Evolutionary conservation across 2,797 vertebrate genomes (phyloP).

Genomic region (Eupleurogrammus muticus): DNA sequence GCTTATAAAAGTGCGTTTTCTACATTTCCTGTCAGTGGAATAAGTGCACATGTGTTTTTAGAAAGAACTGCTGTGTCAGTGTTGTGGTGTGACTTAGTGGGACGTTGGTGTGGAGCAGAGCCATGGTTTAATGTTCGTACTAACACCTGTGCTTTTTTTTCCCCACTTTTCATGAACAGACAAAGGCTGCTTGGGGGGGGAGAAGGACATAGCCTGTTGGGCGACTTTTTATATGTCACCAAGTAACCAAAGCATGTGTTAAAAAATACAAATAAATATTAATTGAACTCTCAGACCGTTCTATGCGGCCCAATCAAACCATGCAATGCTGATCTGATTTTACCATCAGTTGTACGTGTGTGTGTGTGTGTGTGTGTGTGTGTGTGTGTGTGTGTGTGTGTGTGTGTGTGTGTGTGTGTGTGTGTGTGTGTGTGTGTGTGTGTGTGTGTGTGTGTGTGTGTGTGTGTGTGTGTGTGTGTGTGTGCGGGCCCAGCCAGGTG

Average conservation of each 20-base stretch:
- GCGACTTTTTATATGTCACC: not conserved
- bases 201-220: not conserved
- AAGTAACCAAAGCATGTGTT: not conserved
- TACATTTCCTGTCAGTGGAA: too few relatives aligned
- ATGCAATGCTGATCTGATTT: constrained; percentile 23
- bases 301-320: not conserved
- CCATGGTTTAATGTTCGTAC: not conserved
- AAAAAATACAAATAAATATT: too few relatives aligned
- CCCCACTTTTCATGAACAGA: not conserved
- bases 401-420: constrained; percentile 8
- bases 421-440: constrained; percentile 18
- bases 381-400: constrained; percentile 12
- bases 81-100: not conserved
- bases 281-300: not conserved
- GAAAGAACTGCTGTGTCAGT: too few relatives aligned
- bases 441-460: constrained; percentile 2
- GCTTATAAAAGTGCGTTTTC: too few relatives aligned
- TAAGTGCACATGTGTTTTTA: too few relatives aligned
- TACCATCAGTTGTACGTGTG: constrained; percentile 37
- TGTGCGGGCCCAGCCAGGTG: constrained; percentile 43
- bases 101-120: too few relatives aligned
- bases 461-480: constrained; percentile 12
- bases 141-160: not conserved
- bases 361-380: constrained; percentile 2
- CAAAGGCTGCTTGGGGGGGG: not conserved